A percentile compares a stretch with the other conserved stretches of the same genome.
Evolutionary conservation across 2,113 vertebrate species (phyloP).

Genomic region (Pangasianodon gigas): DNA sequence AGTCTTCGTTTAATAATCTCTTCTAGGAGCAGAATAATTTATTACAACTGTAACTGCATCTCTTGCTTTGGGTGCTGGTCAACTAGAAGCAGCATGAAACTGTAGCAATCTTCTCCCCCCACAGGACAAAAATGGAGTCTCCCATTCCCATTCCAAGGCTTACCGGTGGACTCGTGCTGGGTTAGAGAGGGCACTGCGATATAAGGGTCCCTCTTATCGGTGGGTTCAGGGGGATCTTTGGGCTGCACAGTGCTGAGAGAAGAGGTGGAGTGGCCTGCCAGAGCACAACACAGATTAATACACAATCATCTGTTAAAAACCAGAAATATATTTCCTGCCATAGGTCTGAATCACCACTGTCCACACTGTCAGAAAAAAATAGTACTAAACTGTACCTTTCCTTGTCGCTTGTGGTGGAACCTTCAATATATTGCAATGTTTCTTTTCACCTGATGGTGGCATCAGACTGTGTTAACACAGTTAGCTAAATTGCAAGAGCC

Average conservation of each 20-base stretch:
- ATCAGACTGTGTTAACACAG: neutral
- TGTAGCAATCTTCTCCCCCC: slow-evolving; percentile 72
- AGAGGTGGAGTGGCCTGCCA: slow-evolving; percentile 90
- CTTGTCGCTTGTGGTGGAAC: neutral
- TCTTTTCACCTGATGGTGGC: neutral
- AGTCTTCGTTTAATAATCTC: slow-evolving; percentile 68
- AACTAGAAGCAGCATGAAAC: slow-evolving; percentile 88
- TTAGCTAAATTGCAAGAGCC: neutral
- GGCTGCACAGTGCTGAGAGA: slow-evolving; percentile 86
- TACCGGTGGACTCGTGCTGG: slow-evolving; percentile 96
- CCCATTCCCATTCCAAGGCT: slow-evolving; percentile 93
- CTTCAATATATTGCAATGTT: neutral
- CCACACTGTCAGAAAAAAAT: neutral
- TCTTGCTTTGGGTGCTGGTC: slow-evolving; percentile 51
- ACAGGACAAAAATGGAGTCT: slow-evolving; percentile 69
- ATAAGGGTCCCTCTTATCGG: slow-evolving; percentile 92
- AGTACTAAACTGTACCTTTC: neutral
- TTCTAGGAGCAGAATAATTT: slow-evolving; percentile 55
- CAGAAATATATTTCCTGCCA: neutral
- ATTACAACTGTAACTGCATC: slow-evolving; percentile 22
- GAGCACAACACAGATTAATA: slow-evolving; percentile 77
- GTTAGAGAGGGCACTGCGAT: slow-evolving; percentile 94
- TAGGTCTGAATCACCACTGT: neutral
- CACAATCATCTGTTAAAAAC: slow-evolving; percentile 5
- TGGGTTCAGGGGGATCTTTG: slow-evolving; percentile 83